These are phyloP conservation scores for Drosophila fuyamai DNA, from an alignment of 1,140 invertebrate genomes.

Conservation along the genomic window DNA sequence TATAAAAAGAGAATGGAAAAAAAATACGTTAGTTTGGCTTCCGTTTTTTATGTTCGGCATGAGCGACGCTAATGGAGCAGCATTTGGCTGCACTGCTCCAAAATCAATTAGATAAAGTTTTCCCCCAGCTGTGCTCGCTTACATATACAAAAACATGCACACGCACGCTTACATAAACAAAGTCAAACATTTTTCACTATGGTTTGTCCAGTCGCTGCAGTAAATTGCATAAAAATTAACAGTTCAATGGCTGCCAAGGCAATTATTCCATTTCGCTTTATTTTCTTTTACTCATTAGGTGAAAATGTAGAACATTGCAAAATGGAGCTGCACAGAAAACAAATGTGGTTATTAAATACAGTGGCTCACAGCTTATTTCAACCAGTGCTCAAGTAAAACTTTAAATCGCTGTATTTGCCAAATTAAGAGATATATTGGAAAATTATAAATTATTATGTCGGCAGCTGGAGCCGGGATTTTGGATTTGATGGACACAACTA, in stretches of 20 bases:
- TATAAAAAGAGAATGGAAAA: slow-evolving; percentile 47
- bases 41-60: slow-evolving; percentile 44
- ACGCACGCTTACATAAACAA: slow-evolving; percentile 1
- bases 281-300: slow-evolving; percentile 17
- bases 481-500: too few species aligned
- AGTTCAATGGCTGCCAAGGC: slow-evolving; percentile 54
- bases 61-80: slow-evolving; percentile 71
- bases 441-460: too few species aligned
- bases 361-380: too few species aligned
- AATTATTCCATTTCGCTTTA: slow-evolving; percentile 28
- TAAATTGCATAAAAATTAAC: slow-evolving; percentile 71
- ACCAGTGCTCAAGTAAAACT: too few species aligned
- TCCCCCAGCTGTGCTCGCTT: slow-evolving; percentile 45
- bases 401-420: too few species aligned
- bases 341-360: too few species aligned
- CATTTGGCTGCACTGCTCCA: slow-evolving; percentile 67
- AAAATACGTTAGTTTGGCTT: slow-evolving; percentile 60
- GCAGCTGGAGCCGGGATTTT: too few species aligned
- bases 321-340: slow-evolving; percentile 10
- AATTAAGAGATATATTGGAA: too few species aligned
- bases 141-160: slow-evolving; percentile 4
- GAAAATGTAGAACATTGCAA: slow-evolving; percentile 4
- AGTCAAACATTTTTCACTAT: slow-evolving; percentile 51
- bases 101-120: slow-evolving; percentile 81
- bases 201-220: slow-evolving; percentile 35